Evolutionary conservation across 2,888 invertebrate species (phyloP).

Genomic region (Agonopterix subpropinquella): DNA sequence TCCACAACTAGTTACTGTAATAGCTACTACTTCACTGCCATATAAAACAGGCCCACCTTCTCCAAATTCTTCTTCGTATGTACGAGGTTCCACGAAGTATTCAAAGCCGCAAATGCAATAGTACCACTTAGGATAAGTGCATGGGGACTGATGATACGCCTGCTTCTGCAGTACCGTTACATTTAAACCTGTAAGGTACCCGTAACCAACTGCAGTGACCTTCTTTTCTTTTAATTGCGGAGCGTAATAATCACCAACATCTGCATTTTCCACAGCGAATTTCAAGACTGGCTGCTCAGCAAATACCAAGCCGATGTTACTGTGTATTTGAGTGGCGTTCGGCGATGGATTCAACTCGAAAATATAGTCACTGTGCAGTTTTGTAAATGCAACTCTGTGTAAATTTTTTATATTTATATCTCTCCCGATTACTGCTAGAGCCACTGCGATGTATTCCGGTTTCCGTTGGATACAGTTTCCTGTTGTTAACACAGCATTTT

Average conservation of each 20-base stretch:
- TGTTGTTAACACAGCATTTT: slow-evolving; percentile 42
- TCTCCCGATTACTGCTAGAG: slow-evolving; percentile 31
- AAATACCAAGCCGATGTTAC: slow-evolving; percentile 47
- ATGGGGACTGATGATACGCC: slow-evolving; percentile 37
- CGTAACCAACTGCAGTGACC: slow-evolving; percentile 40
- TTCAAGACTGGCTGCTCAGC: slow-evolving; percentile 28
- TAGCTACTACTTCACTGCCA: slow-evolving; percentile 33
- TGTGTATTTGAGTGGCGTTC: slow-evolving; percentile 36
- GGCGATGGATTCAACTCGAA: slow-evolving; percentile 25
- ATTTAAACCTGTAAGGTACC: slow-evolving; percentile 20
- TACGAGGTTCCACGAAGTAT: slow-evolving; percentile 13
- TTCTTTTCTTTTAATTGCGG: slow-evolving; percentile 34
- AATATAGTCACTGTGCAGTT: slow-evolving; percentile 35
- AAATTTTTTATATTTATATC: slow-evolving; percentile 22
- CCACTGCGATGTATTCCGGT: slow-evolving; percentile 34
- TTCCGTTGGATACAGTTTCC: slow-evolving; percentile 34
- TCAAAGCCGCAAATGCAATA: slow-evolving; percentile 54
- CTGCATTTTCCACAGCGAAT: slow-evolving; percentile 26
- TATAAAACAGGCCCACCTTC: slow-evolving; percentile 45
- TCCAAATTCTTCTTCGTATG: slow-evolving; percentile 37
- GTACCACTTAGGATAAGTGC: slow-evolving; percentile 50
- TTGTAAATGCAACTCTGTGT: slow-evolving; percentile 27
- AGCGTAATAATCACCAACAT: slow-evolving; percentile 35
- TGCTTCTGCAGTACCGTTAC: slow-evolving; percentile 34
- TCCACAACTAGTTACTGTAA: slow-evolving; percentile 37